Evolutionary conservation across 1,140 invertebrate genomes (phyloP).

Genomic region (Palaemon carinicauda): DNA sequence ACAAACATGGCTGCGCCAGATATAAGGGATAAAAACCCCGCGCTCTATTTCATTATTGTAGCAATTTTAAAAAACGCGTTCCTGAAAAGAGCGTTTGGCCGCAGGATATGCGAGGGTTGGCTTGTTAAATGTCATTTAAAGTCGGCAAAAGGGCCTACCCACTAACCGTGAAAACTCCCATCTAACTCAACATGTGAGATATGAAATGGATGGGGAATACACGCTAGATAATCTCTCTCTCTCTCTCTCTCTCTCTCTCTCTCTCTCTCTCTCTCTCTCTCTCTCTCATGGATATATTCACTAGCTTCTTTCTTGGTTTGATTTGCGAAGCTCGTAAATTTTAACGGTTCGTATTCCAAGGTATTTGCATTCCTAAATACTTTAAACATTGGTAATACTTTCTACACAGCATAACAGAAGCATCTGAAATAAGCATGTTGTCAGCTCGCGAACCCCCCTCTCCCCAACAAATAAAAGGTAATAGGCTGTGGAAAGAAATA

Average conservation of each 20-base stretch:
- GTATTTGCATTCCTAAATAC: too few species aligned
- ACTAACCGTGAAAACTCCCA: background rate
- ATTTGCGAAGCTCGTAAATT: too few species aligned
- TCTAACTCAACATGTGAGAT: background rate
- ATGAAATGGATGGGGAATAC: background rate
- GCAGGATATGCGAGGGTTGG: background rate
- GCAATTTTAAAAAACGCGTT: background rate
- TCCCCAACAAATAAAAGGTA: background rate
- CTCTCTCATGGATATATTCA: background rate
- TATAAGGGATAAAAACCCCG: background rate
- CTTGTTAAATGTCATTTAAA: conserved; percentile 5
- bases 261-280: background rate
- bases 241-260: background rate
- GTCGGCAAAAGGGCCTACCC: background rate
- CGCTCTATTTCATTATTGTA: conserved; percentile 1
- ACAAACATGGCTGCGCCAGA: background rate
- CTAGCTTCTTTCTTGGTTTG: background rate
- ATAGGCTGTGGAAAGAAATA: background rate
- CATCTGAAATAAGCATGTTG: too few species aligned
- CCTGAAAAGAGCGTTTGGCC: background rate
- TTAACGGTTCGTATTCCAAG: too few species aligned
- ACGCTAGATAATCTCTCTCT: background rate
- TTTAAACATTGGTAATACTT: too few species aligned
- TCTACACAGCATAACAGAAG: background rate
- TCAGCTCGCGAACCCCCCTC: too few species aligned